Base-by-base conservation (phyloP, 1,140 invertebrate genomes). In the Pemphigus obesinymphae region DNA sequence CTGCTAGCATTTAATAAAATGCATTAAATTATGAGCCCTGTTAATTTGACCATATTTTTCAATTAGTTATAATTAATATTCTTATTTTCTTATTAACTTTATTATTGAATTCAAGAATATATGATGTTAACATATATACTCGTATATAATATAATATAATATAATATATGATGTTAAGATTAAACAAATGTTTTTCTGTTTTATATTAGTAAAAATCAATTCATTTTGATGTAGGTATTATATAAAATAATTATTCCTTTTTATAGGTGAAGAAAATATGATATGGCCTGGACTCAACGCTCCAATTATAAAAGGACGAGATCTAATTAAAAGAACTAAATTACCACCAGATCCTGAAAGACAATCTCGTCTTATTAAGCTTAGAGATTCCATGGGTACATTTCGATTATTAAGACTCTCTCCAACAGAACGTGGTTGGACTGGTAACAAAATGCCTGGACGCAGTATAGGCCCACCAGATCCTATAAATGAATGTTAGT, bases 261-360 rank as follows among this genome's bases (percentile, higher is more conserved):
- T 68, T 85, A 48, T 83, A 90, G 91, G 91, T 45, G 94, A 92
- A 87, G 88, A 91, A 61, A 94, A 94, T 85, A 94, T 97, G 84
- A 37, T 95, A 78, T 99, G 95, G 93, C 97, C 97, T 37, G 97
- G 97, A 31, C 88, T 99, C 31, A 97, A 94, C 85, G 88, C 92
- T 1, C 93, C 95, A 4, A 89, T 98, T 13, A 87, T 96, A 11
- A 90, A 90, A 85, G 95, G 95, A 2, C 91, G 89, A 85, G 92
- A 95, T 85, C 84, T 96, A 1, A 86, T 96, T 0, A 87, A 90
- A 85, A 91, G 92, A 84, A 89, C 93, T 84, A 86, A 91, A 84
- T 85, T 94, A 17, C 91, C 92, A 1, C 90, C 92, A 82, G 92
- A 95, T 88, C 88, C 90, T 40, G 91, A 96, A 83, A 87, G 91